Percentiles rank a stretch among this genome's conserved stretches.
Evolutionary conservation across 2,113 vertebrate species (phyloP).

Genomic region (Cygnus buccinator): DNA sequence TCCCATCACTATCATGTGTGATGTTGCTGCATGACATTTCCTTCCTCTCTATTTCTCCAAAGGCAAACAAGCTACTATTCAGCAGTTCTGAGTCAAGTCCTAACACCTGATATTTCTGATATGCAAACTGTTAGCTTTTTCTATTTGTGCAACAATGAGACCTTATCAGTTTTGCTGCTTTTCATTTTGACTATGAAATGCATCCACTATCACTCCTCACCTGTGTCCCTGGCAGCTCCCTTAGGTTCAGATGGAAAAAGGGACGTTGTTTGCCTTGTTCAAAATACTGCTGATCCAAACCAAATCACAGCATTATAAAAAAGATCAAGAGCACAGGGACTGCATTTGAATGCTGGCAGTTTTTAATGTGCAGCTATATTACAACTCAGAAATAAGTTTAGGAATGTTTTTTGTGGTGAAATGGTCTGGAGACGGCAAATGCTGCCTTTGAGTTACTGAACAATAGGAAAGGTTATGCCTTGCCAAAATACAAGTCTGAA

Average conservation of each 20-base stretch:
- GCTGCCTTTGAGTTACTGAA: neutral
- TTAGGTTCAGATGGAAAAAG: constrained; percentile 24
- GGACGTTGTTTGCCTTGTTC: constrained; percentile 64
- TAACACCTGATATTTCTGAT: constrained; percentile 63
- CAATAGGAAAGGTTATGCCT: neutral
- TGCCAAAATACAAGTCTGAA: neutral
- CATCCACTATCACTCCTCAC: constrained; percentile 57
- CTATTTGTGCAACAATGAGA: constrained; percentile 62
- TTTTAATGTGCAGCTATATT: neutral
- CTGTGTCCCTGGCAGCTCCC: constrained; percentile 64
- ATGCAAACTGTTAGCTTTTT: constrained; percentile 56
- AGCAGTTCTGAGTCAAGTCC: constrained; percentile 64
- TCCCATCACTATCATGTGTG: constrained; percentile 42
- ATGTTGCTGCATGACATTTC: constrained; percentile 74
- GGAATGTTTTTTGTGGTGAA: neutral
- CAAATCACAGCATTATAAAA: constrained; percentile 65
- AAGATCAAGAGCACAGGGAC: neutral
- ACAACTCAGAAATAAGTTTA: constrained; percentile 18
- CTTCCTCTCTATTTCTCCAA: constrained; percentile 73
- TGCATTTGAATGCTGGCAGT: neutral
- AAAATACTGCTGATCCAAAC: constrained; percentile 60
- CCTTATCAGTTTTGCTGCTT: constrained; percentile 25
- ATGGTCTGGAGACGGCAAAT: neutral
- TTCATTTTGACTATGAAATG: constrained; percentile 50
- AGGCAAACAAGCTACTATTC: constrained; percentile 68